phyloP scores from a whole-genome alignment of 35 echinoderm and acorn worm species.

The Nesometra sesokonis region DNA sequence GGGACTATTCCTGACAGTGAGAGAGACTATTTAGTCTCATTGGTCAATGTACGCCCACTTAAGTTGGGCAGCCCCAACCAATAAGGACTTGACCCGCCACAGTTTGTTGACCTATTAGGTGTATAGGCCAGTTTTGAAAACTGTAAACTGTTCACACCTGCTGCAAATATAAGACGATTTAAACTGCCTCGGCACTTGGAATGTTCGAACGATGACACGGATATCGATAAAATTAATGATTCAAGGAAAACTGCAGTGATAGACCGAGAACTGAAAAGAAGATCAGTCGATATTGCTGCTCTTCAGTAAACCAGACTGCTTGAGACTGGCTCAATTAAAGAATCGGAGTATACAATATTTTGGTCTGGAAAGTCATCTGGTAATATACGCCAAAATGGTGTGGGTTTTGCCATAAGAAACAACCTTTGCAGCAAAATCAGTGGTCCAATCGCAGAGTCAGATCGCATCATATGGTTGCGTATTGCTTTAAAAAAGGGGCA shows the following conservation, averaged over 20 bases:
- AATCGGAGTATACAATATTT: constrained; percentile 4
- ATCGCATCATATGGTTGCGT: neutral
- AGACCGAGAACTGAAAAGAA: neutral
- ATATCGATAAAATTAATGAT: neutral
- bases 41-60: constrained; percentile 15
- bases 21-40: neutral
- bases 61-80: constrained; percentile 34
- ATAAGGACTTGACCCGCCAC: constrained; percentile 23
- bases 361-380: constrained; percentile 1
- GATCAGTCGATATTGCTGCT: constrained; percentile 12
- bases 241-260: neutral
- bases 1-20: neutral
- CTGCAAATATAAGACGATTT: neutral
- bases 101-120: neutral
- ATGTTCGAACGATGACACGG: constrained; percentile 12
- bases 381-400: neutral
- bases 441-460: neutral
- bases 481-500: neutral
- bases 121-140: neutral
- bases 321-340: neutral
- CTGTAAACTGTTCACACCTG: constrained; percentile 8
- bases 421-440: neutral
- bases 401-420: constrained; percentile 10
- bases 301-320: constrained; percentile 21
- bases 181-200: neutral